Percentiles rank a stretch among this genome's conserved stretches.
Evolutionary conservation across 2,113 vertebrate genomes (phyloP).

Genomic region (Grammomys surdaster): DNA sequence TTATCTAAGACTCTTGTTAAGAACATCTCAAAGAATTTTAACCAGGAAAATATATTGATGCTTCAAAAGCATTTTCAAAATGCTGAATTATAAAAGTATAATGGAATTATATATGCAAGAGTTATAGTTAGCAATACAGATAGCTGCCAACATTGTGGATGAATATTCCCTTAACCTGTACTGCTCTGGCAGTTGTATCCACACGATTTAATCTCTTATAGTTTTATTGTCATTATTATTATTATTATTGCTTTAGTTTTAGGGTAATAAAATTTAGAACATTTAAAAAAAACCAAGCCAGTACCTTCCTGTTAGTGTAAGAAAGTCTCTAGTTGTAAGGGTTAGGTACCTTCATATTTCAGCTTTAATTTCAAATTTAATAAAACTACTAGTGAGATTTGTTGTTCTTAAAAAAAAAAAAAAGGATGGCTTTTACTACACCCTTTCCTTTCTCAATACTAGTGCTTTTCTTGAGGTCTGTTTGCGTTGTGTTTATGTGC

Average conservation of each 20-base stretch:
- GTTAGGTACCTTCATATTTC: slow-evolving; percentile 62
- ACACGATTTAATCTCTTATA: slow-evolving; percentile 68
- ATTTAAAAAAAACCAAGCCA: slow-evolving; percentile 2
- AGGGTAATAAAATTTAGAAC: slow-evolving; percentile 59
- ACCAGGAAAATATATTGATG: slow-evolving; percentile 94
- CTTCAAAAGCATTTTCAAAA: slow-evolving; percentile 93
- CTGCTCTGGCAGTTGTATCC: slow-evolving; percentile 75
- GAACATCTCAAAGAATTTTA: slow-evolving; percentile 97
- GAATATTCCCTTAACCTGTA: slow-evolving; percentile 69
- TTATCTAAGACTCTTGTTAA: slow-evolving; percentile 98
- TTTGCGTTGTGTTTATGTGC: slow-evolving; percentile 72
- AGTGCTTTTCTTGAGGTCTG: slow-evolving; percentile 84
- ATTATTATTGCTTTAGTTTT: slow-evolving; percentile 79
- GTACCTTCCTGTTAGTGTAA: slow-evolving; percentile 69
- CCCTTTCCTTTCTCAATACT: slow-evolving; percentile 85
- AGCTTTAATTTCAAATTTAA: slow-evolving; percentile 78
- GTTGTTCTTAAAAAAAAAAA: slow-evolving; percentile 74
- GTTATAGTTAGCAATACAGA: slow-evolving; percentile 86
- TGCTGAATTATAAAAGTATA: slow-evolving; percentile 90
- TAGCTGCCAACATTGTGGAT: slow-evolving; percentile 79
- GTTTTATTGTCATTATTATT: slow-evolving; percentile 60
- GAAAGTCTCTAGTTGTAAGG: slow-evolving; percentile 73
- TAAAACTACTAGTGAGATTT: slow-evolving; percentile 71
- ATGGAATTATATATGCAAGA: slow-evolving; percentile 91
- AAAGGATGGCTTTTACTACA: slow-evolving; percentile 78